Evolutionary conservation across 2,797 vertebrate species (phyloP).

Genomic region (Steatocranus sp.): DNA sequence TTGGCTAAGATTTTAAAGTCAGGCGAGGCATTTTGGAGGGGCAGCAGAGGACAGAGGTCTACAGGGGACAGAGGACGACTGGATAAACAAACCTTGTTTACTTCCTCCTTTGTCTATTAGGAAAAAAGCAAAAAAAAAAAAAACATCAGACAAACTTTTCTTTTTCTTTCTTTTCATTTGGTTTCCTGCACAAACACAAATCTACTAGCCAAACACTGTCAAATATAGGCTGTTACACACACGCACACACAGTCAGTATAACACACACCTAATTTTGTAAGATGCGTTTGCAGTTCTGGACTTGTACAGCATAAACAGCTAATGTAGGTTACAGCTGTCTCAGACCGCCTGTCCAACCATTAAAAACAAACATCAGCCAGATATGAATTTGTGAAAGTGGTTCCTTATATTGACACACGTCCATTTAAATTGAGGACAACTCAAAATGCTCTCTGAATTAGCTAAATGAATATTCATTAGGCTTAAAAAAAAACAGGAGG

Average conservation of each 20-base stretch:
- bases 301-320: neutral
- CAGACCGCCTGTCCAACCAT: rapidly evolving
- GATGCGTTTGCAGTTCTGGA: neutral
- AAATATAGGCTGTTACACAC: neutral
- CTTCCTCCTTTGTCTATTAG: constrained; percentile 61
- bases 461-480: neutral
- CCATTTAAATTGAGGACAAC: rapidly evolving
- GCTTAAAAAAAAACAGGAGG: neutral
- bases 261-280: neutral
- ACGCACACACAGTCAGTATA: neutral
- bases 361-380: neutral
- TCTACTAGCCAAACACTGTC: rapidly evolving
- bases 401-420: neutral
- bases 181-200: neutral
- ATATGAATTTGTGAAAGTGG: neutral
- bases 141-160: neutral
- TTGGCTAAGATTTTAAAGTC: neutral
- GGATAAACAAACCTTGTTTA: constrained; percentile 62
- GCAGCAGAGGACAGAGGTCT: neutral
- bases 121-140: neutral
- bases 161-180: neutral
- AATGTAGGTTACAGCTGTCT: neutral
- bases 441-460: neutral
- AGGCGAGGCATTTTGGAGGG: neutral
- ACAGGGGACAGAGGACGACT: neutral